Conservation (phyloP, 30 jellyfish, hydroid and myxozoan genomes). For the Aurelia aurita complex sp. Pacific region DNA sequence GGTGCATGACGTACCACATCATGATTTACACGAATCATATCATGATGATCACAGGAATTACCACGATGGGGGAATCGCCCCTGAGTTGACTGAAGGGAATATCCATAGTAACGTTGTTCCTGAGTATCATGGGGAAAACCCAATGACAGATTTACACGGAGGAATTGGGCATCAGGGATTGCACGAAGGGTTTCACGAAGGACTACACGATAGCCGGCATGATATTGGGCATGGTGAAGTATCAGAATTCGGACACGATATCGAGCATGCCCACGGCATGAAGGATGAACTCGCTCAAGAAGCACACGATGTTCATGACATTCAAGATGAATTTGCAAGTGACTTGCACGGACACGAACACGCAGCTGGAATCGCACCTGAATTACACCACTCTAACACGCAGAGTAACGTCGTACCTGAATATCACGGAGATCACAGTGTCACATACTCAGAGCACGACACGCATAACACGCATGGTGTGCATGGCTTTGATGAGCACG, state of each 20-base stretch:
- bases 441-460: neutral
- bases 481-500: constrained; percentile 72
- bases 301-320: neutral
- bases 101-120: constrained; percentile 57
- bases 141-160: constrained; percentile 37
- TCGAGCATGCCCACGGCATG: neutral
- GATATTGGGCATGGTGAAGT: neutral
- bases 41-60: constrained; percentile 40
- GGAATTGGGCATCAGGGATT: neutral
- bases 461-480: constrained; percentile 16
- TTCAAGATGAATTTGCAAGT: constrained; percentile 7
- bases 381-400: neutral
- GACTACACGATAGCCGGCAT: constrained; percentile 2
- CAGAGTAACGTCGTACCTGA: constrained; percentile 29
- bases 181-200: constrained; percentile 1
- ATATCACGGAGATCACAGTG: neutral
- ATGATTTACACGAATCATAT: constrained; percentile 9
- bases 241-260: neutral
- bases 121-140: constrained; percentile 47
- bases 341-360: neutral
- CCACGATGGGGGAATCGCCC: constrained; percentile 54
- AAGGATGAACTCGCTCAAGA: neutral
- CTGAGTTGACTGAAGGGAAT: constrained; percentile 28
- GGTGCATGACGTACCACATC: constrained; percentile 50
- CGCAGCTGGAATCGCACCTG: constrained; percentile 13